phyloP scores from a whole-genome alignment of 2,113 vertebrate species.

The Lynx canadensis region DNA sequence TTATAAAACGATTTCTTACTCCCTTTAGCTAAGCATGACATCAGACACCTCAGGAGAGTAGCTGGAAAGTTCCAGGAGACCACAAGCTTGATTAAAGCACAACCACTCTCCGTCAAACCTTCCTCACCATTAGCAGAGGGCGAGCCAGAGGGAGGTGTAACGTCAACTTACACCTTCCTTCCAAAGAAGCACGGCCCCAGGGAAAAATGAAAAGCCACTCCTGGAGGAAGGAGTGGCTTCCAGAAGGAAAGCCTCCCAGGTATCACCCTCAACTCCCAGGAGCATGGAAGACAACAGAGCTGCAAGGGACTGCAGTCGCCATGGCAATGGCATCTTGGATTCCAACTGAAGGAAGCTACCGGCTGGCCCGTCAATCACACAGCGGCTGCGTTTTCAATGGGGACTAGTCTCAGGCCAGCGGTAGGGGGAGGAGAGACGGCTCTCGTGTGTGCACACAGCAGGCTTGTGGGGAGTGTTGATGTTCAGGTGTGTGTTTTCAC shows the following conservation, averaged over 20 bases:
- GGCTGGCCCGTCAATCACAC: constrained; percentile 61
- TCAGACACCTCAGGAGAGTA: constrained; percentile 46
- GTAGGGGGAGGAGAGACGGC: neutral
- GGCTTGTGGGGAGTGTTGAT: neutral
- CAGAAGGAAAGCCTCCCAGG: constrained; percentile 64
- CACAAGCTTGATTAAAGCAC: constrained; percentile 47
- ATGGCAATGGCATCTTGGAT: constrained; percentile 74
- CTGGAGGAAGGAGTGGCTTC: constrained; percentile 64
- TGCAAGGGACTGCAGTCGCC: constrained; percentile 47
- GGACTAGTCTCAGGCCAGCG: neutral
- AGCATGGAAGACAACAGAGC: constrained; percentile 55
- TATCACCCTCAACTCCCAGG: constrained; percentile 45
- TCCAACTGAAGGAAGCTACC: constrained; percentile 55
- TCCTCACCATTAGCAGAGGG: constrained; percentile 56
- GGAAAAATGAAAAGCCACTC: constrained; percentile 62
- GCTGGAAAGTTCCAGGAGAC: constrained; percentile 45
- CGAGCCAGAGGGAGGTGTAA: constrained; percentile 7
- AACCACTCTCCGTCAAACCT: constrained; percentile 43
- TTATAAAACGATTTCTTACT: neutral
- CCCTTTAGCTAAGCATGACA: neutral
- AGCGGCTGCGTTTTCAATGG: constrained; percentile 13
- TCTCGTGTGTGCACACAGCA: too few relatives aligned
- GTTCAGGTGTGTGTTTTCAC: neutral
- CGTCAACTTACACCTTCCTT: constrained; percentile 1
- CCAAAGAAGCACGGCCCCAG: constrained; percentile 48